Evolutionary conservation across 2,797 vertebrate genomes (phyloP), one percentile per base, ranked within the genome.

Genomic region (Malurus leucopterus): DNA sequence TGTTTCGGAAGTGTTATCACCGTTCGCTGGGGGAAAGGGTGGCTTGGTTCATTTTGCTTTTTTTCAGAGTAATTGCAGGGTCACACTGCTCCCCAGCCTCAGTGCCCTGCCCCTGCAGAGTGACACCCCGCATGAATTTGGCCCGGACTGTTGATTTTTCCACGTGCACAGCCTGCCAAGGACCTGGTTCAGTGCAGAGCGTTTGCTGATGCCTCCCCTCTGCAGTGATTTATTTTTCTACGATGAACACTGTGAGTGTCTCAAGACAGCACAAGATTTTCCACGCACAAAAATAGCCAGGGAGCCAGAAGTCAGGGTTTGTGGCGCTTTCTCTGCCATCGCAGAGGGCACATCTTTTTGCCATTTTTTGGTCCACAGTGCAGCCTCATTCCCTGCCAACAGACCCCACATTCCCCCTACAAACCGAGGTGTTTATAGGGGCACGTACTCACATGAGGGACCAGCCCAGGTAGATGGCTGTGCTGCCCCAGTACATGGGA

Each of bases 401-500:
- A 46, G 51, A 75, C n/a, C 40, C 63, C 50, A 18, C 15, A 1
- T 6, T 13, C 3, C 0, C 46, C 80, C 76, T 13, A 3, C 16
- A 1, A 1, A 4, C 6, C 2, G 2, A 50, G 30, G 16, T 2
- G n/a, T 20, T 23, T 9, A 27, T 2, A 18, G 40, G 85, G 30
- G 12, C 24, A 10, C 0, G 8, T 91, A 98, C 99, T 99, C 97
- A 99, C 99, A 99, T 96, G 79, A 99, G 74, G 21, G 99, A 98
- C 96, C 98, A 97, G 81, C 99, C 99, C 36, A 99, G 97, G 97
- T 99, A 99, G 96, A 98, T 95, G 41, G 97, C 97, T 1, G 98
- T 99, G 96, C 98, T 99, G 77, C 99, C 99, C 99, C 98, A 99
- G 95, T 99, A 99, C 99, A 99, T 99, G 9, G 99, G 99, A 69